A percentile compares a stretch with the other conserved stretches of the same genome.
Conservation (phyloP, 2,888 invertebrate species). For the Agrypnus murinus region DNA sequence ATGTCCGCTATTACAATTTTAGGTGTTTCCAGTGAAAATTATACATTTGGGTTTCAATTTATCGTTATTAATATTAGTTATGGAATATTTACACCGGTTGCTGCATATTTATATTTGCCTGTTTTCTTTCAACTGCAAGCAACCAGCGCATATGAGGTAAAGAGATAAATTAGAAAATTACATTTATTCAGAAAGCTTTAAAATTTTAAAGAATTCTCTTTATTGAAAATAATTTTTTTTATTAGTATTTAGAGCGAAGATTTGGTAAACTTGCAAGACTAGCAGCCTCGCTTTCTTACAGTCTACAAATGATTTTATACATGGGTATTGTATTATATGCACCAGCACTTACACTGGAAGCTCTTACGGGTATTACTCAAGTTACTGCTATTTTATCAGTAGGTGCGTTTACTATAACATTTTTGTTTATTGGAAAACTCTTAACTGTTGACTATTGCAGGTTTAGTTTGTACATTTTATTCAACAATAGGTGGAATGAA, state of each 20-base stretch:
- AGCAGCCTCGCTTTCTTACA: constrained; percentile 88
- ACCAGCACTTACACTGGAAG: constrained; percentile 91
- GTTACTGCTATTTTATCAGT: constrained; percentile 83
- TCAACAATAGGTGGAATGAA: constrained; percentile 94
- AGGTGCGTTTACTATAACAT: constrained; percentile 69
- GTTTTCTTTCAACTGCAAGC: constrained; percentile 89
- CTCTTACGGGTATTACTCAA: constrained; percentile 87
- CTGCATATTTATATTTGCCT: constrained; percentile 85
- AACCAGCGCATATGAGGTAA: constrained; percentile 92
- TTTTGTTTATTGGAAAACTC: background rate
- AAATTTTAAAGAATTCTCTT: constrained; percentile 1
- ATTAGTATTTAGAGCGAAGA: constrained; percentile 89
- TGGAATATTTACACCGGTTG: constrained; percentile 84
- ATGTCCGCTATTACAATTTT: constrained; percentile 93
- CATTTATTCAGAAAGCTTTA: background rate
- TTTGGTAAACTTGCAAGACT: constrained; percentile 86
- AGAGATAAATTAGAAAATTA: background rate
- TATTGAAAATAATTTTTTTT: constrained; percentile 57
- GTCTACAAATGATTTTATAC: constrained; percentile 91
- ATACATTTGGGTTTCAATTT: constrained; percentile 88
- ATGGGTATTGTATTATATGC: constrained; percentile 96
- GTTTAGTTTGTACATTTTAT: constrained; percentile 88
- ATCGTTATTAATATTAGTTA: constrained; percentile 85
- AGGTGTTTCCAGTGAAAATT: constrained; percentile 92
- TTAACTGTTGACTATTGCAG: constrained; percentile 64